Evolutionary conservation across 2,797 vertebrate genomes (phyloP), one percentile per base, ranked within the genome.

Genomic region (Lithobates sylvaticus): DNA sequence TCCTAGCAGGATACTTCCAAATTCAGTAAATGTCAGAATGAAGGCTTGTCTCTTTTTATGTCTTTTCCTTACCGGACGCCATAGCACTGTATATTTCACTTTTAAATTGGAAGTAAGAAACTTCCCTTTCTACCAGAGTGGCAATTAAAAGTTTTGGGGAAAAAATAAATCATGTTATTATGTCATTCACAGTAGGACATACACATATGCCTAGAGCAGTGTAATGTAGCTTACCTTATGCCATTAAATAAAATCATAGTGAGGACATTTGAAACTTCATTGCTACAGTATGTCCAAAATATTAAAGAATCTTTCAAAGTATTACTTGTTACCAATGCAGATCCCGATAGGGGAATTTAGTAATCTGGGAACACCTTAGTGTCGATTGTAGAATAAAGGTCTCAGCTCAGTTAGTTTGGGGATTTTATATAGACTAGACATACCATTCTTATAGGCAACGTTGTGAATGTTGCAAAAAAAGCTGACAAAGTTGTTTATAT

Each of bases 131-230:
- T 58, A 27, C 44, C 26, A 32, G 18, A 64, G 47, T 42, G 39
- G 32, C 58, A 85, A 85, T 78, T 85, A 85, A 84, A 78, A 84
- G 83, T 78, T 79, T 71, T 69, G 47, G 18, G n/a, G 27, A 23
- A 27, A 61, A 78, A 72, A 39, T 42, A 27, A 70, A 78, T 78
- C 16, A 32, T 10, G 34, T 70, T 44, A 71, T 72, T 67, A 39
- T 78, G 76, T 71, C 75, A 70, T 26, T 76, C 32, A 32, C 16
- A 71, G 10, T 44, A 78, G 10, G 67, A 84, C 34, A 76, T 21
- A 26, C 23, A 76, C 64, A 23, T 69, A 58, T 42, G 75, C 50
- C 76, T 72, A 13, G 13, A 84, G 54, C 67, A 27, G 47, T 78
- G 36, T 72, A 34, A 34, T 21, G 77, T 26, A 65, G 64, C 36